Evolutionary conservation across 1,140 invertebrate species (phyloP).

Genomic region (Drosophila quadrilineata): DNA sequence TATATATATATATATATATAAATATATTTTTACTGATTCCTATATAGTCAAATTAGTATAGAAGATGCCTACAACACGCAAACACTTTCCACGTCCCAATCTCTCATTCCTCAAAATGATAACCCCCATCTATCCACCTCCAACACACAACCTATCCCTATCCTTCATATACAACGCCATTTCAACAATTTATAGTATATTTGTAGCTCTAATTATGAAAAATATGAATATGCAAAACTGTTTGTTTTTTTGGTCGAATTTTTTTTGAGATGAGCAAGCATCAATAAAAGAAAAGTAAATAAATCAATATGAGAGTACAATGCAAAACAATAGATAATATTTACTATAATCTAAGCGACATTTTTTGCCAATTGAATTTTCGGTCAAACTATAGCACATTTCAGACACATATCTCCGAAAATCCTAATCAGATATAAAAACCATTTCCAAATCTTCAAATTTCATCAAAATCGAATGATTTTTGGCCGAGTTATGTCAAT

Average conservation of each 20-base stretch:
- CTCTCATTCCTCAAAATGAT: background rate
- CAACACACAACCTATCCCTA: too few species aligned
- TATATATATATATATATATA: background rate
- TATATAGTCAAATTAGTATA: background rate
- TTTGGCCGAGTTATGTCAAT: too few species aligned
- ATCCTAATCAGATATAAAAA: too few species aligned
- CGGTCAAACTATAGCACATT: too few species aligned
- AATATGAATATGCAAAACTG: conserved; percentile 11
- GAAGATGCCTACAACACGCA: background rate
- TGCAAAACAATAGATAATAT: background rate
- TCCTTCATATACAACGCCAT: background rate
- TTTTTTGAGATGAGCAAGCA: conserved; percentile 35
- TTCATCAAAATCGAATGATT: too few species aligned
- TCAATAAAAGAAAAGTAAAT: conserved; percentile 33
- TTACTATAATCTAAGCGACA: background rate
- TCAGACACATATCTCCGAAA: too few species aligned
- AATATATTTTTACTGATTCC: background rate
- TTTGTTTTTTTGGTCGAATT: conserved; percentile 54
- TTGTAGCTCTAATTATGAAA: conserved; percentile 20
- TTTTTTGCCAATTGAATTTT: too few species aligned
- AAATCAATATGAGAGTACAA: conserved; percentile 48
- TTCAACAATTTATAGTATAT: conserved; percentile 1
- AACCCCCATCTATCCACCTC: too few species aligned
- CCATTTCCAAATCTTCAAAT: too few species aligned
- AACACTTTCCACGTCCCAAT: background rate